Evolutionary conservation across 2,888 invertebrate species (phyloP).

Genomic region (Zygogramma bicolorata): DNA sequence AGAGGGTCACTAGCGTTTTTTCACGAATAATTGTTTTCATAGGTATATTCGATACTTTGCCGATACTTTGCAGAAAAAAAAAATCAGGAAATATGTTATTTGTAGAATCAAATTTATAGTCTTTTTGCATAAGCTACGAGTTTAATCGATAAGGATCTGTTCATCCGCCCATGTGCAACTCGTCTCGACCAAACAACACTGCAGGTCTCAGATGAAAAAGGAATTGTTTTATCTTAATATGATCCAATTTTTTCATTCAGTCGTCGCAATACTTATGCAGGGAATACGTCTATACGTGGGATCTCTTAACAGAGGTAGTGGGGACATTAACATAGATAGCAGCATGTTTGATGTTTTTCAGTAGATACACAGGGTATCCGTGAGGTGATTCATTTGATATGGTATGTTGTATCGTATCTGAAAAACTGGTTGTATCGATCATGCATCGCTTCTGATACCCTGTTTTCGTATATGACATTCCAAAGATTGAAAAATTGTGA

Average conservation of each 20-base stretch:
- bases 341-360: neutral
- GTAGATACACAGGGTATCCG: neutral
- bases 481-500: neutral
- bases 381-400: neutral
- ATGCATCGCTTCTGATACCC: no score
- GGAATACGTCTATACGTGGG: conserved; percentile 17
- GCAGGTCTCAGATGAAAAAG: conserved; percentile 28
- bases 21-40: no score
- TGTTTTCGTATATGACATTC: no score
- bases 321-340: conserved; percentile 25
- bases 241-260: conserved; percentile 31
- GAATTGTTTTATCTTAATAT: conserved; percentile 41
- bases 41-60: neutral
- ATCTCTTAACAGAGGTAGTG: conserved; percentile 23
- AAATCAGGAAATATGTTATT: no score
- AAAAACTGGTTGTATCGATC: no score
- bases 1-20: no score
- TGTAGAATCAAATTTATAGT: neutral
- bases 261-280: conserved; percentile 24
- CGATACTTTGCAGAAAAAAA: no score
- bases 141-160: conserved; percentile 27
- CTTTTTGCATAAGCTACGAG: conserved; percentile 11
- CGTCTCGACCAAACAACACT: conserved; percentile 14
- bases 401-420: neutral
- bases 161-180: conserved; percentile 22